Conservation (phyloP, 64 coral and sea anemone genomes). For the Catalaphyllia jardinei region DNA sequence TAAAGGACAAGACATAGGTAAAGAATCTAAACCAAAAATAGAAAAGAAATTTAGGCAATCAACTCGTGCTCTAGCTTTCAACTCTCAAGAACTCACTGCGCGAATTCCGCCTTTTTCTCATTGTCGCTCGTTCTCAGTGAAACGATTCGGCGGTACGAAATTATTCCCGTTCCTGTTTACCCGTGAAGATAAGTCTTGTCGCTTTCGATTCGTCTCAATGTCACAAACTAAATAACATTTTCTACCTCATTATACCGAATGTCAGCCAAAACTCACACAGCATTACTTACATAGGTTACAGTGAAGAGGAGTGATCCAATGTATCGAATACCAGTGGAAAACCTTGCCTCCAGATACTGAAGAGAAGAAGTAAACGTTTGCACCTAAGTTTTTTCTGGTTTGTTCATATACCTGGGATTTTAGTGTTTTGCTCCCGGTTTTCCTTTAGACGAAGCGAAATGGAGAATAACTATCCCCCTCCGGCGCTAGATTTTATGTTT, state of each 20-base stretch:
- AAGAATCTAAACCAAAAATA: constrained; percentile 21
- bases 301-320: constrained; percentile 20
- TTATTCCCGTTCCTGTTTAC: no score
- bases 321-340: constrained; percentile 15
- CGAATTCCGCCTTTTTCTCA: not conserved
- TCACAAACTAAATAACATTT: not conserved
- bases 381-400: no score
- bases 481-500: no score
- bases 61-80: no score
- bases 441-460: no score
- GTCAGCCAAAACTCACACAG: not conserved
- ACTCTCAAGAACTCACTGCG: no score
- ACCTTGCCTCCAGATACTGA: constrained; percentile 39
- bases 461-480: no score
- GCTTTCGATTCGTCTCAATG: no score
- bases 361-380: not conserved
- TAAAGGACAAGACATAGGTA: constrained; percentile 74
- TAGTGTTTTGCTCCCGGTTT: no score
- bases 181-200: no score
- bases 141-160: not conserved
- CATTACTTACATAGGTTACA: constrained; percentile 29
- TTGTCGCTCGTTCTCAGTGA: not conserved
- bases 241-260: no score
- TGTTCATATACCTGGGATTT: not conserved
- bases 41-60: no score